Conservation (phyloP, 1,140 invertebrate species). For the Cydia strobilella region DNA sequence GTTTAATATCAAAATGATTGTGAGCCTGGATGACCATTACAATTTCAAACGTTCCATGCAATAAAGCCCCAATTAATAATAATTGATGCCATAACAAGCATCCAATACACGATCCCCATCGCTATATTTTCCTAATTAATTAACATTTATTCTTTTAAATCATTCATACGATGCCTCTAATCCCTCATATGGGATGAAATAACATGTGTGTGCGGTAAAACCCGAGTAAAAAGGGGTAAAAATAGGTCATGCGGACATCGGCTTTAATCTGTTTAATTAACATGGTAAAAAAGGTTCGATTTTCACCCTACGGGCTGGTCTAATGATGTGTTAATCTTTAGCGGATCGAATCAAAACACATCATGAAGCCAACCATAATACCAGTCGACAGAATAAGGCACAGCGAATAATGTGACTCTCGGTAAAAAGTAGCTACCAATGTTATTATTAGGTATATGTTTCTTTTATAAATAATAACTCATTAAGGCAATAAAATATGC, state of each 20-base stretch:
- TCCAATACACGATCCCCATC: constrained; percentile 43
- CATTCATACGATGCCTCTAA: constrained; percentile 47
- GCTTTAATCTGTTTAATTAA: constrained; percentile 61
- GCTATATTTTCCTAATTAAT: constrained; percentile 60
- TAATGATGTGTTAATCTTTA: constrained; percentile 58
- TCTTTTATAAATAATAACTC: no score
- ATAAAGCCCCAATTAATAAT: constrained; percentile 21
- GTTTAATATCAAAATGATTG: not conserved
- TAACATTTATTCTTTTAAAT: constrained; percentile 54
- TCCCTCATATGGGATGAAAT: constrained; percentile 44
- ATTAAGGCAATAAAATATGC: no score
- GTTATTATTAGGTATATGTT: no score
- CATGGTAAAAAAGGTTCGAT: constrained; percentile 56
- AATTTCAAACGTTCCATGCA: constrained; percentile 9
- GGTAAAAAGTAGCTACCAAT: not conserved
- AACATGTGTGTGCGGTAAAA: constrained; percentile 41
- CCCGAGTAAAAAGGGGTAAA: constrained; percentile 40
- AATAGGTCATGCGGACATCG: constrained; percentile 55
- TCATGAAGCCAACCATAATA: constrained; percentile 9
- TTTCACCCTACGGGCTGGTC: constrained; percentile 45
- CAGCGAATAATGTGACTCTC: not conserved
- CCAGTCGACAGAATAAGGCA: constrained; percentile 9
- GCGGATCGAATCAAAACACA: constrained; percentile 32
- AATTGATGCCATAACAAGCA: constrained; percentile 36
- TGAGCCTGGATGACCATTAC: not conserved